Evolutionary conservation across 2,888 invertebrate genomes (phyloP).

Genomic region (Ennomos quercinarius): DNA sequence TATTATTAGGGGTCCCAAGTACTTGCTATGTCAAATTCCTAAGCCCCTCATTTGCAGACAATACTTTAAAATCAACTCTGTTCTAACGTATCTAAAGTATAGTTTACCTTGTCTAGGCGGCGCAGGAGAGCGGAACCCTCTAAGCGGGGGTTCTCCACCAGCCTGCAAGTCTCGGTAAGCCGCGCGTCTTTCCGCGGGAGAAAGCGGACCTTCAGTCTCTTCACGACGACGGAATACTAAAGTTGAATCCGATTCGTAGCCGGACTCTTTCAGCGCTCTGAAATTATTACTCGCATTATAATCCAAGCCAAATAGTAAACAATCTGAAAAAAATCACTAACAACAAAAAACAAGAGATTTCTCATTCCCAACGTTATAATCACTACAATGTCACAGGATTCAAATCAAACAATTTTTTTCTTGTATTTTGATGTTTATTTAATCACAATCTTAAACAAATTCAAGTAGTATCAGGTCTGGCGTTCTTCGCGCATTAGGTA

Average conservation of each 20-base stretch:
- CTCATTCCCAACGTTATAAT: too few relatives aligned
- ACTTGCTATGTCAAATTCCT: too few relatives aligned
- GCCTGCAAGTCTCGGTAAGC: constrained; percentile 95
- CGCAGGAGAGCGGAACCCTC: constrained; percentile 95
- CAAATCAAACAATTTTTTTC: too few relatives aligned
- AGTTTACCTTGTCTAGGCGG: constrained; percentile 85
- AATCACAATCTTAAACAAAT: too few relatives aligned
- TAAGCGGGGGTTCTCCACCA: constrained; percentile 97
- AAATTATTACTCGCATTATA: constrained; percentile 2
- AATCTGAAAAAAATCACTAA: too few relatives aligned
- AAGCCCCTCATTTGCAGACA: background rate
- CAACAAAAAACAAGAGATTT: too few relatives aligned
- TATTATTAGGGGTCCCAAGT: too few relatives aligned
- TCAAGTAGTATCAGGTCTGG: too few relatives aligned
- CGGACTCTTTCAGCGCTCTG: constrained; percentile 94
- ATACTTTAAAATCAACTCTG: background rate
- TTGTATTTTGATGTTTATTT: too few relatives aligned
- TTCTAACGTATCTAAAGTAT: background rate
- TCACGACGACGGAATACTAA: constrained; percentile 93
- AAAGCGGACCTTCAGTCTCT: constrained; percentile 87
- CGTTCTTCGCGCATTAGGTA: too few relatives aligned
- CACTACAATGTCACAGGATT: too few relatives aligned
- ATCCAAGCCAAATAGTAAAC: too few relatives aligned
- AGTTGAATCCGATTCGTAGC: constrained; percentile 96
- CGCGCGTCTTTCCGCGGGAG: constrained; percentile 93